A percentile compares a stretch with the other conserved stretches of the same genome.
Evolutionary conservation across 2,797 vertebrate genomes (phyloP).

Genomic region (Ambastaia sidthimunki): DNA sequence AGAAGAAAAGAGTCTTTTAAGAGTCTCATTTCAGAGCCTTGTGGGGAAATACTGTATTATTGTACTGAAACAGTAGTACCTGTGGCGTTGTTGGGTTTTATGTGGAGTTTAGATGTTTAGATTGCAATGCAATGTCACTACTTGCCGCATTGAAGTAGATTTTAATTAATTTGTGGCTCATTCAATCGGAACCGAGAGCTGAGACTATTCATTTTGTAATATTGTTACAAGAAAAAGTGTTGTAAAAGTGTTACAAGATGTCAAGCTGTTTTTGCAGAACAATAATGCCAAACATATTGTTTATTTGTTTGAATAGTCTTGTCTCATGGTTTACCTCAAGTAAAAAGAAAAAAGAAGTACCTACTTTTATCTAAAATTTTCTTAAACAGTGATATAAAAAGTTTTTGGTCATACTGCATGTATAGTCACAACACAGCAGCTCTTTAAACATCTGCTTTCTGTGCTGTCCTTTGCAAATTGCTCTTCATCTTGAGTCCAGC

Average conservation of each 20-base stretch:
- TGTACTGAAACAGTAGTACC: no score
- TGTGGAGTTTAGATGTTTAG: no score
- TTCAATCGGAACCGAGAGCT: no score
- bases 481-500: slow-evolving; percentile 1
- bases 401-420: background rate
- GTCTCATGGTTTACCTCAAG: background rate
- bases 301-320: background rate
- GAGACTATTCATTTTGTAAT: no score
- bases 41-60: no score
- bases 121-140: no score
- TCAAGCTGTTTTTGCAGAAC: background rate
- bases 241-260: background rate
- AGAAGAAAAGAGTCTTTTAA: no score
- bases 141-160: no score
- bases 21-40: no score
- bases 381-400: background rate
- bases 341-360: background rate
- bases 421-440: background rate
- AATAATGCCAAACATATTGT: background rate
- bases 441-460: background rate
- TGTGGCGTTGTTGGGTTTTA: no score
- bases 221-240: no score
- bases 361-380: background rate
- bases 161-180: no score
- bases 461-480: background rate